These are phyloP conservation scores for Nesidiocoris tenuis DNA, from an alignment of 2,888 invertebrate genomes.

Conservation along the genomic window DNA sequence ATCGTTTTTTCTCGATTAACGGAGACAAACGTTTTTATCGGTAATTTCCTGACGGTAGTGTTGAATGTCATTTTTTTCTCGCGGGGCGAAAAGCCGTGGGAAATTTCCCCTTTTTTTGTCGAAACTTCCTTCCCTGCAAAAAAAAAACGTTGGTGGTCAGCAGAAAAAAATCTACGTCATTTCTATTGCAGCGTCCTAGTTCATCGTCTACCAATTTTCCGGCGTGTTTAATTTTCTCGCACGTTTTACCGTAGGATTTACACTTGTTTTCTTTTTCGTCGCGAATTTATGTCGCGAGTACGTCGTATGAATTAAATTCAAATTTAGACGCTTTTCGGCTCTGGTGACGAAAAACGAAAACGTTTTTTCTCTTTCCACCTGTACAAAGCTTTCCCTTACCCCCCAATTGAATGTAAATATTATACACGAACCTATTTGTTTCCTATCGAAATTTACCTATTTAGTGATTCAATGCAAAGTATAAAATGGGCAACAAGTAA, in stretches of 20 bases:
- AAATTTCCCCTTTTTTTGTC: not conserved
- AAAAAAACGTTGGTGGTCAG: no score
- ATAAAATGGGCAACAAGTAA: not conserved
- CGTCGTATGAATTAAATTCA: not conserved
- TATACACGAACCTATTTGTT: not conserved
- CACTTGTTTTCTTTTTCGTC: not conserved
- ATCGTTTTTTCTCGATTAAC: conserved; percentile 7
- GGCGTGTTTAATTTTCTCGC: not conserved
- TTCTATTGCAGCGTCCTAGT: not conserved
- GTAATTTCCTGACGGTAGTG: not conserved
- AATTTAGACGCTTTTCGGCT: not conserved
- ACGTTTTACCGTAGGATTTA: not conserved
- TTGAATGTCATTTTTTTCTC: conserved; percentile 27
- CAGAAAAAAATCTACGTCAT: not conserved
- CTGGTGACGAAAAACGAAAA: not conserved
- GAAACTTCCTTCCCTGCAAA: not conserved
- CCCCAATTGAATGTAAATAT: conserved; percentile 39
- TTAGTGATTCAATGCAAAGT: not conserved
- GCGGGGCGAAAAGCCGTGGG: no score
- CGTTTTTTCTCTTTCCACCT: conserved; percentile 17
- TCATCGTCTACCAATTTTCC: not conserved
- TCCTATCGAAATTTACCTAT: not conserved
- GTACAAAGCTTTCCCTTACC: conserved; percentile 34
- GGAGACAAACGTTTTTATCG: not conserved
- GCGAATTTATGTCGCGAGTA: not conserved